Evolutionary conservation across 2,113 vertebrate genomes (phyloP), one percentile per base, ranked within the genome.

Genomic region (Anguilla japonica): DNA sequence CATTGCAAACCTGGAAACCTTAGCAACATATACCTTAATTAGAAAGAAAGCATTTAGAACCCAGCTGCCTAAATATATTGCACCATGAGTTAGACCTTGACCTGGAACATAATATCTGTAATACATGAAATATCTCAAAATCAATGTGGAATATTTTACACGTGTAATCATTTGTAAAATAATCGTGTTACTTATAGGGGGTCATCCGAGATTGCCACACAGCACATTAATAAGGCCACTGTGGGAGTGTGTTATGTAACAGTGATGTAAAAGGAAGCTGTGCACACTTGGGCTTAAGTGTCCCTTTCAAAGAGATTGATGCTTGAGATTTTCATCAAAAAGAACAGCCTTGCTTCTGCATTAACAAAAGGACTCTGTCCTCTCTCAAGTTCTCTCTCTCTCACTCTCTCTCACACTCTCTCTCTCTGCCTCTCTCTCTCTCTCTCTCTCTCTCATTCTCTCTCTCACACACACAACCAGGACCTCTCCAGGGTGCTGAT

Each of bases 401-500:
- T 46, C 9, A 67, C 60, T 81, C 39, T 83, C 88, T 81, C 34
- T 46, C 81, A 39, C 81, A 83, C 75, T 85, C 87, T 90, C 81
- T 84, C 75, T 85, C 87, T 90, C 90, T 88, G n/a, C 34, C 34
- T 46, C 81, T 41, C n/a, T 88, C 29, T n/a, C 67, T 84, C 81
- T 84, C 87, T 90, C 90, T 88, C 83, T 84, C 41, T 83, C 39
- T 13, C 80, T 83, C 0, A 43, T 34, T 75, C 84, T 16, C 39
- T 16, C 15, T 46, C 81, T 41, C 53, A 29, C 60, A 53, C 60
- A 41, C 9, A 41, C 26, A 82, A 86, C 79, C 63, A 84, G 82
- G 86, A 88, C 90, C 90, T 90, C 89, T 90, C 90, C 63, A 81
- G 90, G 88, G 83, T 91, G 89, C 90, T 53, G 87, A 91, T 94